phyloP scores from a whole-genome alignment of 2,888 invertebrate species.

The Germaria angustata region DNA sequence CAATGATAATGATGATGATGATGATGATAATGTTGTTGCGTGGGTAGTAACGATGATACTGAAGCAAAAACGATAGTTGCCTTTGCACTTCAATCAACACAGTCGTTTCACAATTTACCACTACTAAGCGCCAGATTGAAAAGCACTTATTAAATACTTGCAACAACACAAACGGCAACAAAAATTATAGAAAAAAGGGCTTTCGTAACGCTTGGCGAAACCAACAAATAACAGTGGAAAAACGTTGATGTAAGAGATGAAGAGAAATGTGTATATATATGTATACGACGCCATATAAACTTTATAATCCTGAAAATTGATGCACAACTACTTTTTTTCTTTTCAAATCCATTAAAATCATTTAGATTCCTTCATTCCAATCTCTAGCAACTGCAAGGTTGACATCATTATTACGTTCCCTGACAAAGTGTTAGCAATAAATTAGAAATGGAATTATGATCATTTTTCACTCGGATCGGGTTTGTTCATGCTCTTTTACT shows the following conservation, averaged over 20 bases:
- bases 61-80: no score
- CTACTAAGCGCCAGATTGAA: slow-evolving; percentile 37
- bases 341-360: not conserved
- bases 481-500: no score
- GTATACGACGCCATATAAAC: slow-evolving; percentile 31
- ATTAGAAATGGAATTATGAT: not conserved
- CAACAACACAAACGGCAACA: not conserved
- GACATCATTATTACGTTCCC: not conserved
- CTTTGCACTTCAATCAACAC: slow-evolving; percentile 17
- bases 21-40: no score
- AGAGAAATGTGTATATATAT: not conserved
- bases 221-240: slow-evolving; percentile 7
- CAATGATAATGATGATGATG: not conserved
- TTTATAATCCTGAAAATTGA: slow-evolving; percentile 33
- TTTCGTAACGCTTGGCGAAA: slow-evolving; percentile 30
- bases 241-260: not conserved
- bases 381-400: no score
- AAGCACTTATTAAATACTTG: slow-evolving; percentile 40
- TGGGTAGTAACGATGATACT: no score
- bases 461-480: not conserved
- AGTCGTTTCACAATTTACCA: slow-evolving; percentile 28
- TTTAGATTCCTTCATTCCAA: not conserved
- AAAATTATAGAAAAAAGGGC: not conserved
- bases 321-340: not conserved
- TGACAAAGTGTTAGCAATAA: no score